phyloP scores from a whole-genome alignment of 2,888 invertebrate species.

The Elysia crispata region DNA sequence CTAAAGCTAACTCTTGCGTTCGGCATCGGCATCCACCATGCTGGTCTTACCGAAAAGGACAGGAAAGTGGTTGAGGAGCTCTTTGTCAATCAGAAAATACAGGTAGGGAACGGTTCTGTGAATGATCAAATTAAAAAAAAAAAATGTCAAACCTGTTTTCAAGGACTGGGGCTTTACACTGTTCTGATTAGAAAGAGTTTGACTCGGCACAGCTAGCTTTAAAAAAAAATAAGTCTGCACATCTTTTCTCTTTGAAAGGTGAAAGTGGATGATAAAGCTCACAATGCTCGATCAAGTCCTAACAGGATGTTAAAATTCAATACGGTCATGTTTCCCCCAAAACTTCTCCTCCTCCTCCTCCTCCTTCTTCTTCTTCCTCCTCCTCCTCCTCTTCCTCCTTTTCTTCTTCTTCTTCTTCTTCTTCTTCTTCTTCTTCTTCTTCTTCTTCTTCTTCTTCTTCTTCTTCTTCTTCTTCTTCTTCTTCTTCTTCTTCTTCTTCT shows the following conservation, averaged over 20 bases:
- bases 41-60: slow-evolving; percentile 95
- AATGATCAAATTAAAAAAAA: no score
- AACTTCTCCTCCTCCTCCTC: not conserved
- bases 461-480: slow-evolving; percentile 27
- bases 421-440: slow-evolving; percentile 39
- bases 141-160: no score
- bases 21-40: slow-evolving; percentile 99
- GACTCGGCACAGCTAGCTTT: no score
- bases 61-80: slow-evolving; percentile 93
- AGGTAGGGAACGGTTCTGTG: no score
- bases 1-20: slow-evolving; percentile 95
- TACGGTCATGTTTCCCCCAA: no score
- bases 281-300: no score
- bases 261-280: no score
- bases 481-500: slow-evolving; percentile 33
- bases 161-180: no score
- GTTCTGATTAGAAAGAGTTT: no score
- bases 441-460: slow-evolving; percentile 38
- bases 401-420: slow-evolving; percentile 38
- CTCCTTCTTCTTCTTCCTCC: slow-evolving; percentile 30
- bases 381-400: slow-evolving; percentile 20
- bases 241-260: no score
- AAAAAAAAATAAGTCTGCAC: no score
- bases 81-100: slow-evolving; percentile 96
- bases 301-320: no score